These are phyloP conservation scores for Thecocarcelia acutangulata DNA, from an alignment of 2,888 invertebrate species.

Conservation along the genomic window DNA sequence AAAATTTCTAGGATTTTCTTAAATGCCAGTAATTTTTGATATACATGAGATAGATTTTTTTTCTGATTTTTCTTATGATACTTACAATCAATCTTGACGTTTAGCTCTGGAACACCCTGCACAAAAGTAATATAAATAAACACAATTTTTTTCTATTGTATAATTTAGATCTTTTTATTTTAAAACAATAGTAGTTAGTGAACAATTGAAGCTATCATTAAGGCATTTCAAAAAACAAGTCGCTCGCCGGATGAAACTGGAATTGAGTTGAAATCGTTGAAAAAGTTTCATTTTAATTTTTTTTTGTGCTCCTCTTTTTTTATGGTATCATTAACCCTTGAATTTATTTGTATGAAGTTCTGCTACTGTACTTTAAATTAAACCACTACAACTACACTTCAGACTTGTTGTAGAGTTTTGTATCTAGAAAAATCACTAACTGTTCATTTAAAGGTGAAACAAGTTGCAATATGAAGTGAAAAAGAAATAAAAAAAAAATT, in stretches of 20 bases:
- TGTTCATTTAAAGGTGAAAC: slow-evolving; percentile 61
- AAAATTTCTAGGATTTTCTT: too few species aligned
- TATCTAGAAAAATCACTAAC: slow-evolving; percentile 43
- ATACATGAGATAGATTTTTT: too few species aligned
- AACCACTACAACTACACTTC: slow-evolving; percentile 46
- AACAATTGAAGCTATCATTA: slow-evolving; percentile 52
- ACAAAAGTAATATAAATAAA: too few species aligned
- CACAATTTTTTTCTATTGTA: too few species aligned
- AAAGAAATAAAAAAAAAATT: not conserved
- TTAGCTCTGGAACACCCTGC: too few species aligned
- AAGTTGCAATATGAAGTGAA: slow-evolving; percentile 23
- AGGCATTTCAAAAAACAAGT: slow-evolving; percentile 15
- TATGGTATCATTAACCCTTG: slow-evolving; percentile 55
- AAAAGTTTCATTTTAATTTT: slow-evolving; percentile 11
- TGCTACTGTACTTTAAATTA: slow-evolving; percentile 20
- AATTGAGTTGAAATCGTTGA: slow-evolving; percentile 11
- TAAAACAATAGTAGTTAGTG: slow-evolving; percentile 34
- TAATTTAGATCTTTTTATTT: slow-evolving; percentile 10
- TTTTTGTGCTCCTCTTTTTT: slow-evolving; percentile 11
- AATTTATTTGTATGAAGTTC: slow-evolving; percentile 35
- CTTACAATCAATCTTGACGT: too few species aligned
- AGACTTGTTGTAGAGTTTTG: slow-evolving; percentile 43
- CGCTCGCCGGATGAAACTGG: not conserved
- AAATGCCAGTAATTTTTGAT: too few species aligned
- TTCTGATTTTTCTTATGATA: too few species aligned